Percentiles rank a stretch among this genome's conserved stretches.
phyloP scores from a whole-genome alignment of 1,140 invertebrate species.

The Listronotus oregonensis region DNA sequence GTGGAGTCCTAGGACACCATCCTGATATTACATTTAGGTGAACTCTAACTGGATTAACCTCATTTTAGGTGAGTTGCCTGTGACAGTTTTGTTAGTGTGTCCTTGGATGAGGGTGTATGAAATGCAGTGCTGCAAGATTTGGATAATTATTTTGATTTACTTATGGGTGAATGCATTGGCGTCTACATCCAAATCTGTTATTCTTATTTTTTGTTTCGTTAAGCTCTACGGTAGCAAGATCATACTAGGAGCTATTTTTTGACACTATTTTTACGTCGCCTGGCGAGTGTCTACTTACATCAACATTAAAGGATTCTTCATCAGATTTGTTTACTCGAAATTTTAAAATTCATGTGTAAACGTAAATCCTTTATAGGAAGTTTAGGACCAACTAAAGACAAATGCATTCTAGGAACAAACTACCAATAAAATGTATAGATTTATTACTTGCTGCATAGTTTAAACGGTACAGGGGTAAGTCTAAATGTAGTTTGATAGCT shows the following conservation, averaged over 20 bases:
- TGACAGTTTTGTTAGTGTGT: constrained; percentile 48
- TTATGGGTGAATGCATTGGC: neutral
- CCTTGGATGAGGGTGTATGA: constrained; percentile 47
- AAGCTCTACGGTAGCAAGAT: neutral
- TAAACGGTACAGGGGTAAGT: no score
- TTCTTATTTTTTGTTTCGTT: neutral
- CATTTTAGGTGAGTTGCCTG: constrained; percentile 47
- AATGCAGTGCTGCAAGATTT: neutral
- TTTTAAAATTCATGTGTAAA: no score
- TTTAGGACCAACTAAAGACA: no score
- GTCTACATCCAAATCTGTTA: neutral
- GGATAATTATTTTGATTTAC: neutral
- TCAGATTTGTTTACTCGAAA: no score
- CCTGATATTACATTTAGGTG: constrained; percentile 32
- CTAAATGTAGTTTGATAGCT: no score
- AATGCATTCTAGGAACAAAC: no score
- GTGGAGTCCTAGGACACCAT: constrained; percentile 22
- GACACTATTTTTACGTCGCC: constrained; percentile 27
- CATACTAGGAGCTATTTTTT: constrained; percentile 23
- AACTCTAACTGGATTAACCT: constrained; percentile 45
- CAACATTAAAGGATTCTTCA: no score
- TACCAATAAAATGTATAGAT: no score
- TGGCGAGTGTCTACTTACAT: constrained; percentile 11
- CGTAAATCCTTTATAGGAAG: no score
- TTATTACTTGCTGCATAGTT: no score